phyloP scores from a whole-genome alignment of 2,888 invertebrate species.

The Therioaphis trifolii region DNA sequence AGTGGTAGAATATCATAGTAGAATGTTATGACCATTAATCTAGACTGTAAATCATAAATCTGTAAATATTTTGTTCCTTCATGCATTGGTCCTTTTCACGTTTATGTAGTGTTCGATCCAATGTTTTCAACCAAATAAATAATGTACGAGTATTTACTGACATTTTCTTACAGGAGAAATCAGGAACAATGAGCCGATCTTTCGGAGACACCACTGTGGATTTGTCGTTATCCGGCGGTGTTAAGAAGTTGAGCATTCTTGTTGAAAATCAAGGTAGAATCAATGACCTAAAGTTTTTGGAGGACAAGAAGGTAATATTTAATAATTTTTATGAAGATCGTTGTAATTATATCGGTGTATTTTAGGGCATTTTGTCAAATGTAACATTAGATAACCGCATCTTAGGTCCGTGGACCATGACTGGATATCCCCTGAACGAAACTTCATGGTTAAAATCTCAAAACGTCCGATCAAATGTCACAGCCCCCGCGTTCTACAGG shows the following conservation, averaged over 20 bases:
- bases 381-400: constrained; percentile 72
- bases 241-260: constrained; percentile 69
- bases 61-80: no score
- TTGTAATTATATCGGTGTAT: constrained; percentile 42
- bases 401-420: constrained; percentile 76
- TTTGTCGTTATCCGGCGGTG: not conserved
- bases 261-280: constrained; percentile 87
- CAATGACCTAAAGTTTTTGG: constrained; percentile 74
- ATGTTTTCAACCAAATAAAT: no score
- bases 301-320: constrained; percentile 69
- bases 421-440: constrained; percentile 71
- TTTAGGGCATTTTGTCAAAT: constrained; percentile 74
- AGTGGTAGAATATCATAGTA: no score
- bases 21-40: no score
- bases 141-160: no score
- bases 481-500: constrained; percentile 64
- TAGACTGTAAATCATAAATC: no score
- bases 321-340: not conserved
- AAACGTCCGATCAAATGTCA: constrained; percentile 17
- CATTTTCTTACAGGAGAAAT: constrained; percentile 1
- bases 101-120: no score
- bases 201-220: constrained; percentile 4
- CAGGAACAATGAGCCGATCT: constrained; percentile 38
- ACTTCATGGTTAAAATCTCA: constrained; percentile 41
- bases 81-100: no score